These are phyloP conservation scores for Caenorhabditis becei DNA, from an alignment of 2,888 invertebrate genomes.

Conservation along the genomic window DNA sequence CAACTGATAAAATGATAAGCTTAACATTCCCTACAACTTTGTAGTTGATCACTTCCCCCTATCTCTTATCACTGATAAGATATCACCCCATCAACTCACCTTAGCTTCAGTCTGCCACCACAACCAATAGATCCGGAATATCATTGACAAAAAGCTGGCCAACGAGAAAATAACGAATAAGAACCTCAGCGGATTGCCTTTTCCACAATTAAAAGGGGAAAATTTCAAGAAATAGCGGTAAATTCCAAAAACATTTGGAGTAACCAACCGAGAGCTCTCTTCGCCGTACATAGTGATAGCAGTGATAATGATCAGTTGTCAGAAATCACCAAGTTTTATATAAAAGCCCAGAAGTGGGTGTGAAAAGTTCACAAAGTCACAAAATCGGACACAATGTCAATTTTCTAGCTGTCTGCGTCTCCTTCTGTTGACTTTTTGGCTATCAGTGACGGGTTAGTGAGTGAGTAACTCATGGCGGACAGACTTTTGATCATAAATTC, in stretches of 20 bases:
- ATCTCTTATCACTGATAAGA: not conserved
- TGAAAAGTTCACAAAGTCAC: not conserved
- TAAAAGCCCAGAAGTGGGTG: not conserved
- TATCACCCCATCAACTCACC: constrained; percentile 6
- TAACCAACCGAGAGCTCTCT: not conserved
- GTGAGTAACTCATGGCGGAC: not conserved
- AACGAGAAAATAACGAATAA: not conserved
- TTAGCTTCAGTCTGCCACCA: not conserved
- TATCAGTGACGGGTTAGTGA: not conserved
- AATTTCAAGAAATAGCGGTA: constrained; percentile 26
- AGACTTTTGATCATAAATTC: constrained; percentile 1
- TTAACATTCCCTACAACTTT: not conserved
- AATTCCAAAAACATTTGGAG: constrained; percentile 20
- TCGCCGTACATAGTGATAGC: constrained; percentile 1
- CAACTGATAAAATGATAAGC: not conserved
- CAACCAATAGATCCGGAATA: constrained; percentile 38
- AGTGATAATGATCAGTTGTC: not conserved
- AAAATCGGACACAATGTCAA: not conserved
- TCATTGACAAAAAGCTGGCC: constrained; percentile 6
- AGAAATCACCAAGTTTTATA: not conserved
- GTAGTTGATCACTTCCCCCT: not conserved
- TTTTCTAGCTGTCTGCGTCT: not conserved
- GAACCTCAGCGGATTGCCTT: constrained; percentile 2
- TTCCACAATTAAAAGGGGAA: constrained; percentile 18
- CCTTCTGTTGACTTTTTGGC: not conserved